Evolutionary conservation across 2,888 invertebrate species (phyloP), one percentile per base, ranked within the genome.

Genomic region (Pterostichus madidus): DNA sequence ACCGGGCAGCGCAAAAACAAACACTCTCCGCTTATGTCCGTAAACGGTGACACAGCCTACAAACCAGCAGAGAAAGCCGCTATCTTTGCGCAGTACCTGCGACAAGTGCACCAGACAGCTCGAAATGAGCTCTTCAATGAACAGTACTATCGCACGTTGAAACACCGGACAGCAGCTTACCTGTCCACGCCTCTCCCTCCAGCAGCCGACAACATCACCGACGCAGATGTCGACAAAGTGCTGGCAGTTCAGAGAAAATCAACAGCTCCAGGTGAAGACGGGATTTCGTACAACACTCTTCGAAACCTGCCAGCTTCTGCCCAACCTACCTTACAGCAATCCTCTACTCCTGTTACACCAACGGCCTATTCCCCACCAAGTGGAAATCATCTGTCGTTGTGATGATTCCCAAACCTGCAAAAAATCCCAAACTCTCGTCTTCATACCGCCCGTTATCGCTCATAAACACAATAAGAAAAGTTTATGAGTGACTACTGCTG

Each of bases 391-490:
- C 5, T 10, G 61, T 61, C 61, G n/a, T n/a, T n/a, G 10, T 31
- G 10, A 61, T 61, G 61, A 61, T 61, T 11, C 61, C 3, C 10
- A 61, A 61, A 61, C 61, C 31, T 6, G 13, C 5, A 10, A 73
- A 73, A 15, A 24, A 44, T 46, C 46, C 73, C 13, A 15, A 39
- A 7, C 6, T 15, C 11, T 17, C 73, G 2, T 46, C 73, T 5
- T 73, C 73, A 0, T 73, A 73, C 46, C 73, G 73, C 15, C 73
- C 73, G 2, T 15, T 73, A 13, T 46, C 46, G 5, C 49, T 73
- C 0, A 15, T 73, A 5, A 46, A 24, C 73, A 15, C 17, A 11
- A 5, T 73, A 6, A 35, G 46, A 2, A 73, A 15, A 73, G 15
- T 73, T 2, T 49, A 39, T 13, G 73, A 73, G 24, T 15, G 1